These are phyloP conservation scores for Discoglossus pictus DNA, from an alignment of 2,797 vertebrate genomes.

Conservation along the genomic window DNA sequence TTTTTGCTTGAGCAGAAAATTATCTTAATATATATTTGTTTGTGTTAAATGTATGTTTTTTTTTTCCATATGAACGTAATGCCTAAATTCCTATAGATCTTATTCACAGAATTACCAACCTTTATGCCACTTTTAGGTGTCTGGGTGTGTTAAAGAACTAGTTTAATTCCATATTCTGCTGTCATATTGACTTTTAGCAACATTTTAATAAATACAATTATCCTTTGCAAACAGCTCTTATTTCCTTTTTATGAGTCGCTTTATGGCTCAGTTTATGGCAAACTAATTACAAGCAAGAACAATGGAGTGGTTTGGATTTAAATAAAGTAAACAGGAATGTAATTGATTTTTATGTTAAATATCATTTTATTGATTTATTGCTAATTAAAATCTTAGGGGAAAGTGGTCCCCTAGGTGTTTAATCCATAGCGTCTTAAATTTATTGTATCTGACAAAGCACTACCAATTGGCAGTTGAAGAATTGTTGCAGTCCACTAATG, in stretches of 20 bases:
- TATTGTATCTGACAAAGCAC: constrained; percentile 45
- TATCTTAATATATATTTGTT: too few relatives aligned
- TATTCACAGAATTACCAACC: too few relatives aligned
- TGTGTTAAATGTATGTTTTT: too few relatives aligned
- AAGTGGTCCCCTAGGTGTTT: constrained; percentile 60
- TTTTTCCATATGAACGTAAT: too few relatives aligned
- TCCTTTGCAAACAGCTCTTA: constrained; percentile 62
- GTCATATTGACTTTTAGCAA: constrained; percentile 58
- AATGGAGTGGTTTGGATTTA: constrained; percentile 66
- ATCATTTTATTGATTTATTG: constrained; percentile 68
- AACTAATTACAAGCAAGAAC: constrained; percentile 64
- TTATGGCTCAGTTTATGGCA: constrained; percentile 66
- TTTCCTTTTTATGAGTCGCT: constrained; percentile 59
- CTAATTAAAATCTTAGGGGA: constrained; percentile 63
- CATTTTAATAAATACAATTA: constrained; percentile 59
- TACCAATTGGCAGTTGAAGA: background rate
- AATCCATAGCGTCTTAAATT: constrained; percentile 57
- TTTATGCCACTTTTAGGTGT: too few relatives aligned
- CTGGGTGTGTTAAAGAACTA: constrained; percentile 55
- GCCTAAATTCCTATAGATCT: too few relatives aligned
- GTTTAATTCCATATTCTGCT: constrained; percentile 46
- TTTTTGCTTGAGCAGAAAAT: too few relatives aligned
- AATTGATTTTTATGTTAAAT: constrained; percentile 66
- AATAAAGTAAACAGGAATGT: constrained; percentile 64
- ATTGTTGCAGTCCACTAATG: constrained; percentile 1